These are phyloP conservation scores for Pachyrhynchus sulphureomaculatus DNA, from an alignment of 1,140 invertebrate species.

Conservation along the genomic window DNA sequence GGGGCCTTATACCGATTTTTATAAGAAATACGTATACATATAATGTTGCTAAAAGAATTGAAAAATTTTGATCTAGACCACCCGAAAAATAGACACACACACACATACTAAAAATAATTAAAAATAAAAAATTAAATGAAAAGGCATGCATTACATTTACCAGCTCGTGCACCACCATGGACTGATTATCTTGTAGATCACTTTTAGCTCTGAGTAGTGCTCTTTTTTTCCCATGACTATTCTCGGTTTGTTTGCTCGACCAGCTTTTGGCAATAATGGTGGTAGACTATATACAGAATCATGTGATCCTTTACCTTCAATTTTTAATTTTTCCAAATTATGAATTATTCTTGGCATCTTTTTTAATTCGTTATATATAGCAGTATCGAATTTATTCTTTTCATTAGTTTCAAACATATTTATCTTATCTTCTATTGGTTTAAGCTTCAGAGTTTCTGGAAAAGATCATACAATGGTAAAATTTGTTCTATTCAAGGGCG, in stretches of 20 bases:
- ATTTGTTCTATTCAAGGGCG: too few relatives aligned
- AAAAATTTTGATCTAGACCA: not conserved
- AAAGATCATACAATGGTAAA: too few relatives aligned
- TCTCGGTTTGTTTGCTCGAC: not conserved
- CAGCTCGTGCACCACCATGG: constrained; percentile 13
- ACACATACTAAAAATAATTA: too few relatives aligned
- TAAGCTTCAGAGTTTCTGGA: too few relatives aligned
- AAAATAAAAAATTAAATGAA: too few relatives aligned
- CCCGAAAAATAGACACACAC: not conserved
- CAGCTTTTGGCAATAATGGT: not conserved
- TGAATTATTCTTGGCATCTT: not conserved
- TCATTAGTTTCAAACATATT: not conserved
- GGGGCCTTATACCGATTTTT: too few relatives aligned
- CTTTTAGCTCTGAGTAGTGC: constrained; percentile 11
- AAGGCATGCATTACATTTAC: constrained; percentile 31
- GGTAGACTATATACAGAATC: not conserved
- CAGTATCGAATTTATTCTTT: not conserved
- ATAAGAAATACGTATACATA: too few relatives aligned
- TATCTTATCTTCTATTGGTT: not conserved
- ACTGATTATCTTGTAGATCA: not conserved
- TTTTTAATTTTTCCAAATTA: not conserved
- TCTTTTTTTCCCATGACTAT: constrained; percentile 5
- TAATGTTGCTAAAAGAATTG: too few relatives aligned
- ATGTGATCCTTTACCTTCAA: not conserved
- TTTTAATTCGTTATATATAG: not conserved